A percentile compares a stretch with the other conserved stretches of the same genome.
These are phyloP conservation scores for Numenius phaeopus DNA, from an alignment of 2,797 vertebrate genomes.

Conservation along the genomic window DNA sequence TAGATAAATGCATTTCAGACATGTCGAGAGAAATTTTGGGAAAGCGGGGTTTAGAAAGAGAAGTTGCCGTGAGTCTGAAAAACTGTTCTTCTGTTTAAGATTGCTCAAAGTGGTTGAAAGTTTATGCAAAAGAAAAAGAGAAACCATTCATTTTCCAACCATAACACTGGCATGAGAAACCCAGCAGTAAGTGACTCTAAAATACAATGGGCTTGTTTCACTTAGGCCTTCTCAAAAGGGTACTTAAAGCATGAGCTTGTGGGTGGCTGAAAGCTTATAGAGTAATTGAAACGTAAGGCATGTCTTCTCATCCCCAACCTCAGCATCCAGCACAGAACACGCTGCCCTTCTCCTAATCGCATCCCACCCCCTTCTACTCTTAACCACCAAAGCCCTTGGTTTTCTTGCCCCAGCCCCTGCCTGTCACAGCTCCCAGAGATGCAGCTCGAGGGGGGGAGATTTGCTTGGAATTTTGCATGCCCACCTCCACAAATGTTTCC, in stretches of 20 bases:
- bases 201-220: neutral
- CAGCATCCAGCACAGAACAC: neutral
- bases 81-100: neutral
- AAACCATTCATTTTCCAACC: neutral
- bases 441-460: neutral
- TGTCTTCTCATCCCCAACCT: neutral
- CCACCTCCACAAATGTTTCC: rapidly evolving
- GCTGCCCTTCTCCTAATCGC: neutral
- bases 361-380: neutral
- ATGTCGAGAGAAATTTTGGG: neutral
- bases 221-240: neutral
- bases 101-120: neutral
- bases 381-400: neutral
- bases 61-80: neutral
- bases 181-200: neutral
- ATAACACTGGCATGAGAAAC: neutral
- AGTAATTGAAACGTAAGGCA: neutral
- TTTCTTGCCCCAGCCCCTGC: neutral
- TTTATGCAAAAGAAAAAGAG: constrained; percentile 19
- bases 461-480: neutral
- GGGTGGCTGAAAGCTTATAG: neutral
- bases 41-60: neutral
- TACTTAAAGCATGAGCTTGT: neutral
- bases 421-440: neutral
- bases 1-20: neutral